phyloP scores from a whole-genome alignment of 2,797 vertebrate species.

The Poeciliopsis turneri region DNA sequence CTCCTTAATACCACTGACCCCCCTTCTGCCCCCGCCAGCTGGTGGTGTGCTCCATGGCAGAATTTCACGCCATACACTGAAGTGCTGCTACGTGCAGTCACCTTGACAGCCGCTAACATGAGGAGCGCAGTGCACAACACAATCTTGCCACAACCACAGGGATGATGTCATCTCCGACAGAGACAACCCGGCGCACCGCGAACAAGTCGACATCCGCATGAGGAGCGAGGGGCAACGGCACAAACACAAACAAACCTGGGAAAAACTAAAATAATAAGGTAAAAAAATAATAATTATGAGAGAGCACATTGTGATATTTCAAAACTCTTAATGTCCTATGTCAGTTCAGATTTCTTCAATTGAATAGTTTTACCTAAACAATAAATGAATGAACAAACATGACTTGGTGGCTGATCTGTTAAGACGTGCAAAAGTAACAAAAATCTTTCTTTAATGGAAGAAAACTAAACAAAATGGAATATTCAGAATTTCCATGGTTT shows the following conservation, averaged over 20 bases:
- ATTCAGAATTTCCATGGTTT: not conserved
- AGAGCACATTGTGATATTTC: not conserved
- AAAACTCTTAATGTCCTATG: not conserved
- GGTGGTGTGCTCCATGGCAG: conserved; percentile 65
- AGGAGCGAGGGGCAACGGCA: not conserved
- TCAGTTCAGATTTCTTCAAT: not conserved
- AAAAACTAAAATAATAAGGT: not conserved
- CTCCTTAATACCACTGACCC: conserved; percentile 50
- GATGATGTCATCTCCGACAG: conserved; percentile 65
- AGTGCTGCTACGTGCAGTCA: conserved; percentile 50
- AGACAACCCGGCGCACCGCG: conserved; percentile 58
- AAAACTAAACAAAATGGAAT: not conserved
- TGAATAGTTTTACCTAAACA: not conserved
- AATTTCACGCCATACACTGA: conserved; percentile 51
- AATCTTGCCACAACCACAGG: conserved; percentile 41
- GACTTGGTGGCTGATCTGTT: not conserved
- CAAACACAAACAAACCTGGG: not conserved
- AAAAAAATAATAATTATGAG: not conserved
- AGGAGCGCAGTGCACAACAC: conserved; percentile 18
- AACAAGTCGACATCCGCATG: conserved; percentile 42
- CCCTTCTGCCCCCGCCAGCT: conserved; percentile 57
- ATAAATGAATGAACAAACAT: not conserved
- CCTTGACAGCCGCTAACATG: conserved; percentile 49
- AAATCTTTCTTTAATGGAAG: not conserved
- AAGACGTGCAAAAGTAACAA: not conserved